Percentiles rank a stretch among this genome's conserved stretches.
These are phyloP conservation scores for Beris chalybata DNA, from an alignment of 2,888 invertebrate genomes.

Conservation along the genomic window DNA sequence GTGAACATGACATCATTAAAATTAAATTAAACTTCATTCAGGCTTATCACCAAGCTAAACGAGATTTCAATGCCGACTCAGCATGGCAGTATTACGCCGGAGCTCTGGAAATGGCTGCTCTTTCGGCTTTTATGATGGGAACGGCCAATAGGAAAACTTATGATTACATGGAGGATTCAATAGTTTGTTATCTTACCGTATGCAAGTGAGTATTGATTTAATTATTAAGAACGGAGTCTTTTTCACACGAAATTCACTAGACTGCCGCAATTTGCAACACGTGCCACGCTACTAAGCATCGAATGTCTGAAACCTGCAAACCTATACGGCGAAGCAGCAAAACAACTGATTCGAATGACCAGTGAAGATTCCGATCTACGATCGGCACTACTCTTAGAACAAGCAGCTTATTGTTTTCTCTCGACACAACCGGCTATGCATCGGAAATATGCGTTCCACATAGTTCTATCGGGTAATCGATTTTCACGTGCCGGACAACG, in stretches of 20 bases:
- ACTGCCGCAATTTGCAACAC: constrained; percentile 87
- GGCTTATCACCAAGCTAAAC: constrained; percentile 93
- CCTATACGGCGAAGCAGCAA: constrained; percentile 89
- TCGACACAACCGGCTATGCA: constrained; percentile 67
- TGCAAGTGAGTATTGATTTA: constrained; percentile 69
- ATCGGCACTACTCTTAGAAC: constrained; percentile 91
- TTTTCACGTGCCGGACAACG: constrained; percentile 91
- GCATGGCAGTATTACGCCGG: constrained; percentile 98
- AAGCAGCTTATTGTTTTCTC: constrained; percentile 91
- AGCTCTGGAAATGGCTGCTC: constrained; percentile 93
- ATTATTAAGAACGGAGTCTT: neutral
- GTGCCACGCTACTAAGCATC: constrained; percentile 86
- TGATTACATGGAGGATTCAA: constrained; percentile 94
- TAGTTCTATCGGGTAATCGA: constrained; percentile 94
- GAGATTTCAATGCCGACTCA: constrained; percentile 95
- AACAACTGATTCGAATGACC: constrained; percentile 92
- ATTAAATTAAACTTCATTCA: constrained; percentile 33
- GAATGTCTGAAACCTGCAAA: constrained; percentile 81
- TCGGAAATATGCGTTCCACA: constrained; percentile 94
- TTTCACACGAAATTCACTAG: constrained; percentile 55
- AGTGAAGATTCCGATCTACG: constrained; percentile 96
- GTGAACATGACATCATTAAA: neutral
- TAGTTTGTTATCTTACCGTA: constrained; percentile 84
- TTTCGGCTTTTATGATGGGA: constrained; percentile 87
- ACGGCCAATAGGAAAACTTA: constrained; percentile 76